Conservation (phyloP, 2,797 vertebrate species). For the Lophius americanus region DNA sequence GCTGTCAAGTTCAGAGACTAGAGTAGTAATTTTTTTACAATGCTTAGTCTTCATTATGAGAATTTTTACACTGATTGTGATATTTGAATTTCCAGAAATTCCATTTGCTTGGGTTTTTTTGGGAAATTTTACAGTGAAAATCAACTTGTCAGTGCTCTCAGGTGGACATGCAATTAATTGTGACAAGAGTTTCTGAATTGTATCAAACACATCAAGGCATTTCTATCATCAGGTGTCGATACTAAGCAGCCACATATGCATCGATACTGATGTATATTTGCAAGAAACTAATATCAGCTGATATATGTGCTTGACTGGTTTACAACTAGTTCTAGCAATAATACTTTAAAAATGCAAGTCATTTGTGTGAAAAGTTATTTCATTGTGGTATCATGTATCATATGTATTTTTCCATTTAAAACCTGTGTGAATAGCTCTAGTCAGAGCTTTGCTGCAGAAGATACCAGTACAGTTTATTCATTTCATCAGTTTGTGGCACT, state of each 20-base stretch:
- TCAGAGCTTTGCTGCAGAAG: background rate
- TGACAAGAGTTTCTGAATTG: background rate
- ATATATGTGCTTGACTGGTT: too few species aligned
- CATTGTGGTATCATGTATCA: background rate
- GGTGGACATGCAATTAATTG: background rate
- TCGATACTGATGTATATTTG: background rate
- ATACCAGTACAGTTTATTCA: background rate
- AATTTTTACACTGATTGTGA: too few species aligned
- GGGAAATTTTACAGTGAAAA: background rate
- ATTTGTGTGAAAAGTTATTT: background rate
- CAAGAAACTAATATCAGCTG: background rate
- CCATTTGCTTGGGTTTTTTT: background rate
- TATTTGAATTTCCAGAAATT: background rate
- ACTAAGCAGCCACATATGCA: background rate
- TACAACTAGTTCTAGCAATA: background rate
- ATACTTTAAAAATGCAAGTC: background rate
- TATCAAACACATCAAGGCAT: background rate
- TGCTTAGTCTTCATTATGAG: background rate
- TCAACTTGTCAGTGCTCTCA: background rate
- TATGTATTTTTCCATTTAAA: background rate
- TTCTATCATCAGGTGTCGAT: background rate
- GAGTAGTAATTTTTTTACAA: background rate
- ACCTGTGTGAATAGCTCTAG: background rate
- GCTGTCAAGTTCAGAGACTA: background rate
- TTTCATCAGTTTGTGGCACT: background rate